Evolutionary conservation across 2,113 vertebrate species (phyloP).

Genomic region (Saccopteryx bilineata): DNA sequence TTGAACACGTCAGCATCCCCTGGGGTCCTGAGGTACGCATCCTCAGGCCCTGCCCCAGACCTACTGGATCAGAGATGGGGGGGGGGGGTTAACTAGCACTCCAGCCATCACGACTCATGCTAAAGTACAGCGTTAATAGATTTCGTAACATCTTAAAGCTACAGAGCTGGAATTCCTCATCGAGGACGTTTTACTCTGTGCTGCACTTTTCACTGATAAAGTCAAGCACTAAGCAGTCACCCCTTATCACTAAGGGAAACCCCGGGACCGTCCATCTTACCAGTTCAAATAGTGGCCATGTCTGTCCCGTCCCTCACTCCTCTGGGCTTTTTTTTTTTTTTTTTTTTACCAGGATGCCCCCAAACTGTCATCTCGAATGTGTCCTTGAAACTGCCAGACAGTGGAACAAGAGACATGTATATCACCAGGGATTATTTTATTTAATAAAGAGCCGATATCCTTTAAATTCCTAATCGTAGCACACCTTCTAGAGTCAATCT

Average conservation of each 20-base stretch:
- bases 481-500: background rate
- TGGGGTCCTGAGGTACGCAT: background rate
- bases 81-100: background rate
- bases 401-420: background rate
- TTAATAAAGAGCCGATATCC: background rate
- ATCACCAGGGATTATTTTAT: background rate
- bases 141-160: background rate
- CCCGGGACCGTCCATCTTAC: background rate
- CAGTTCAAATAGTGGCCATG: background rate
- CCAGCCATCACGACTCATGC: background rate
- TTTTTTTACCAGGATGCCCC: background rate
- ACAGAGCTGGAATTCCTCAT: background rate
- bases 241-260: background rate
- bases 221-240: background rate
- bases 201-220: background rate
- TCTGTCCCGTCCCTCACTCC: accelerated
- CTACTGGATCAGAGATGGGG: background rate
- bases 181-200: background rate
- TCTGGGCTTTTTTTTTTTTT: no score
- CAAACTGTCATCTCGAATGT: background rate
- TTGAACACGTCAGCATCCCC: background rate
- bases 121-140: background rate
- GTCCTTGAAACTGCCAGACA: background rate
- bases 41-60: background rate
- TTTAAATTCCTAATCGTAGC: background rate